These are phyloP conservation scores for Sinopyrophorus schimmeli DNA, from an alignment of 2,888 invertebrate species.

Conservation along the genomic window DNA sequence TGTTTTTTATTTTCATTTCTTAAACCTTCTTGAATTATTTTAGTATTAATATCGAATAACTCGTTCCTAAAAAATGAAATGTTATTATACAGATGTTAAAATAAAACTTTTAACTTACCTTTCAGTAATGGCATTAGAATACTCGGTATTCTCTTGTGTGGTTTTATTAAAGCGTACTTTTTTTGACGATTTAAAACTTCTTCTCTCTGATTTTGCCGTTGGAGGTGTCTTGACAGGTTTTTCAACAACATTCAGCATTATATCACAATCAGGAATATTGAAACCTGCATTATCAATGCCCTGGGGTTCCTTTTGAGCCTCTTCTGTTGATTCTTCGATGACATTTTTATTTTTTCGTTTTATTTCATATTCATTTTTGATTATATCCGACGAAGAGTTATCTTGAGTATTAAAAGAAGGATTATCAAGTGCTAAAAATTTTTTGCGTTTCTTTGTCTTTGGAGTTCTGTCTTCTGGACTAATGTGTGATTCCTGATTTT, in stretches of 20 bases:
- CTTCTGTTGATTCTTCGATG: constrained; percentile 19
- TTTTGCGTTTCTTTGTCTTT: constrained; percentile 32
- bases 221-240: constrained; percentile 13
- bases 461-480: constrained; percentile 33
- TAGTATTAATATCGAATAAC: constrained; percentile 34
- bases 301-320: constrained; percentile 24
- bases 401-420: constrained; percentile 4
- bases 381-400: constrained; percentile 2
- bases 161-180: constrained; percentile 45
- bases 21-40: constrained; percentile 32
- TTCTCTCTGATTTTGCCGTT: neutral
- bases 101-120: constrained; percentile 1
- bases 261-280: constrained; percentile 23
- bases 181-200: constrained; percentile 22
- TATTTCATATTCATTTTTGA: neutral
- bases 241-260: constrained; percentile 31
- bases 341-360: constrained; percentile 24
- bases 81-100: too few relatives aligned
- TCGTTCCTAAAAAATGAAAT: too few relatives aligned
- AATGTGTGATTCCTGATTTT: constrained; percentile 1
- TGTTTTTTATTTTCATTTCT: constrained; percentile 20
- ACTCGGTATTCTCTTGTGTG: constrained; percentile 43
- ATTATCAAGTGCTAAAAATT: constrained; percentile 3
- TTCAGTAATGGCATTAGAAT: constrained; percentile 35
- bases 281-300: constrained; percentile 38